Base-by-base conservation (phyloP, 2,888 invertebrate species). In the Tryphoninae sp. region DNA sequence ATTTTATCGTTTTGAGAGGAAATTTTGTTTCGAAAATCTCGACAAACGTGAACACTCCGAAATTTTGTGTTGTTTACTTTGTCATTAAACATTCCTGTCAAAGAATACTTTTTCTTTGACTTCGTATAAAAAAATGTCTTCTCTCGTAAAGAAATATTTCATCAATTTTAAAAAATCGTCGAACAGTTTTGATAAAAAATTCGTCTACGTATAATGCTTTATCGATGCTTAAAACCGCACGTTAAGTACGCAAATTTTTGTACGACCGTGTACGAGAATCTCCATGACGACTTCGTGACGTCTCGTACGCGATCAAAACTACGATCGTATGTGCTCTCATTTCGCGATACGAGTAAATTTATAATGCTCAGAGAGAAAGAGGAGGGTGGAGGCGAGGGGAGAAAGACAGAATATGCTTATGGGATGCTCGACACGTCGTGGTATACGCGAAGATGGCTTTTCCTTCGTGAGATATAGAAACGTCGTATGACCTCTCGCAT, bases 401-500 rank as follows among this genome's bases (percentile, higher is more conserved):
- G 45, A 45, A 8, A 13, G 45, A 45, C 7, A 45, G 13, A 45
- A 11, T 71, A 80, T 72, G 59, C 73, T 76, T 80, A 78, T 59
- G 65, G 65, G 64, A 83, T 83, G 77, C 81, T 62, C 71, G 79
- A 71, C 78, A 80, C 78, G 81, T 78, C 74, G 71, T 71, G 53
- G 53, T 71, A 67, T 55, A 71, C 78, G 74, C 67, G 81, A 81
- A 78, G 81, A 81, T 81, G 78, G 75, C 81, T 81, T 81, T 81
- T 71, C 78, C 58, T 55, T 59, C 16, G 45, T 8, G 45, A 49
- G 40, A 19, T 23, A 23, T 23, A 13, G 67, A 23, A 23, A 6
- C 49, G 4, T 23, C 22, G 53, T 64, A 49, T 55, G 71, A 67
- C 69, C 22, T 58, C 69, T 40, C 68, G 13, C 68, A 77, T 83